phyloP scores from a whole-genome alignment of 2,888 invertebrate species.

The Epinotia bilunana region DNA sequence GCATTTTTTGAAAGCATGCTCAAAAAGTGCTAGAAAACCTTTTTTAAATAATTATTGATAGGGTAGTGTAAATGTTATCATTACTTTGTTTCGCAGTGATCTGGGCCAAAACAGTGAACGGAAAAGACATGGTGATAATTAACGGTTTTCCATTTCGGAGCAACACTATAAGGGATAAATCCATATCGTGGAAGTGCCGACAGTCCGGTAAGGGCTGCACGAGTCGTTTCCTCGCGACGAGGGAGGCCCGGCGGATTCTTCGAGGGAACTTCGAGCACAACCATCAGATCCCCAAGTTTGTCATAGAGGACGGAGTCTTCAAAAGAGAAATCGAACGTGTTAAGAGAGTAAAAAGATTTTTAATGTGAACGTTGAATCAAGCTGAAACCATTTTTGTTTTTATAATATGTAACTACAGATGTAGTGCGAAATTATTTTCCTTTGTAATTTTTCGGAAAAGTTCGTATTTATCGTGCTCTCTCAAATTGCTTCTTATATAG shows the following conservation, averaged over 20 bases:
- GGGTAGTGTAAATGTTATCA: too few species aligned
- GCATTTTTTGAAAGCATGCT: too few species aligned
- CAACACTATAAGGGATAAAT: not conserved
- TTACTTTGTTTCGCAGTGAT: conserved; percentile 13
- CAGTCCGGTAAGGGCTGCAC: conserved; percentile 42
- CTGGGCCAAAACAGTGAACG: conserved; percentile 31
- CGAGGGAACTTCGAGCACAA: conserved; percentile 39
- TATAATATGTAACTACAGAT: too few species aligned
- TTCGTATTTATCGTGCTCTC: too few species aligned
- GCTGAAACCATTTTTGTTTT: too few species aligned
- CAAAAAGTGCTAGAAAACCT: too few species aligned
- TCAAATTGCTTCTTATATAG: too few species aligned
- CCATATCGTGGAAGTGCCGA: conserved; percentile 21
- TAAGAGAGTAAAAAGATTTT: not conserved
- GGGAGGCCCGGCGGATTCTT: conserved; percentile 15
- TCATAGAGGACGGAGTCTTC: conserved; percentile 42
- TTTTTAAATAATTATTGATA: too few species aligned
- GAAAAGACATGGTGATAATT: conserved; percentile 44
- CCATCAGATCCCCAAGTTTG: conserved; percentile 42
- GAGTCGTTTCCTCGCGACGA: conserved; percentile 44
- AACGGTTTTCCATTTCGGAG: conserved; percentile 44
- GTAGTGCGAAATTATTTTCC: too few species aligned
- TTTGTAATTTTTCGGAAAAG: too few species aligned
- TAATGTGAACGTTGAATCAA: not conserved
- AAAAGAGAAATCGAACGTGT: conserved; percentile 35